These are phyloP conservation scores for Anastrepha ludens DNA, from an alignment of 1,140 invertebrate species.

Conservation along the genomic window DNA sequence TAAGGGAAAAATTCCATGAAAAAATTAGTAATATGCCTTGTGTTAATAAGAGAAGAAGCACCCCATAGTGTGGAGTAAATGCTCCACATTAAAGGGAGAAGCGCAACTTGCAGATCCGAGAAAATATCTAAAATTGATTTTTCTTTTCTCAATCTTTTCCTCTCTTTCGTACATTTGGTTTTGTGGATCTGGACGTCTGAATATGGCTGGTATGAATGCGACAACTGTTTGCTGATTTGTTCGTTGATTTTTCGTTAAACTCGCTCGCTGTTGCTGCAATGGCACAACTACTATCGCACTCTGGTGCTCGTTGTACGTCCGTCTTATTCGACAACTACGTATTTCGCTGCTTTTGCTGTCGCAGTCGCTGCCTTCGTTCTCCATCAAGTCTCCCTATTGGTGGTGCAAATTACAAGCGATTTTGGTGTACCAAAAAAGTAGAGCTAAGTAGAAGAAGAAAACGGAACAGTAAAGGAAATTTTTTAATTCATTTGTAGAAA, in stretches of 20 bases:
- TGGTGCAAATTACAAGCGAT: slow-evolving; percentile 72
- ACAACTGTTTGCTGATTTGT: slow-evolving; percentile 21
- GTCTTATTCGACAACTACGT: slow-evolving; percentile 13
- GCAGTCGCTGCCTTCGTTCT: slow-evolving; percentile 53
- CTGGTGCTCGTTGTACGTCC: not conserved
- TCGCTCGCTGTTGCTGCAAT: slow-evolving; percentile 29
- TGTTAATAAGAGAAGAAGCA: slow-evolving; percentile 34
- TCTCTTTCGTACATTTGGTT: slow-evolving; percentile 46
- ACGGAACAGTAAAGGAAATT: slow-evolving; percentile 49
- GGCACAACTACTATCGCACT: not conserved
- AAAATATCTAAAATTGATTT: slow-evolving; percentile 56
- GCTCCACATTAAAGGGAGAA: slow-evolving; percentile 38
- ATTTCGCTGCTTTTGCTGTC: slow-evolving; percentile 49
- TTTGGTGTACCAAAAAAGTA: slow-evolving; percentile 73
- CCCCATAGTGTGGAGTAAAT: slow-evolving; percentile 26
- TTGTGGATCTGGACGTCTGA: slow-evolving; percentile 2
- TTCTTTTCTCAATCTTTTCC: slow-evolving; percentile 52
- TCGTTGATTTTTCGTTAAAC: slow-evolving; percentile 52
- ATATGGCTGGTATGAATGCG: slow-evolving; percentile 45
- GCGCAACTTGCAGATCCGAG: slow-evolving; percentile 32
- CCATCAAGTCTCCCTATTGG: slow-evolving; percentile 57
- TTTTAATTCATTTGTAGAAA: slow-evolving; percentile 21
- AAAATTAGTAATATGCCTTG: slow-evolving; percentile 24
- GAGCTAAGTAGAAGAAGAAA: slow-evolving; percentile 60
- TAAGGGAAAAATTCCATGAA: slow-evolving; percentile 53